Conservation (phyloP, 53 echinoderm and acorn worm genomes). For the Temnopleurus reevesii region DNA sequence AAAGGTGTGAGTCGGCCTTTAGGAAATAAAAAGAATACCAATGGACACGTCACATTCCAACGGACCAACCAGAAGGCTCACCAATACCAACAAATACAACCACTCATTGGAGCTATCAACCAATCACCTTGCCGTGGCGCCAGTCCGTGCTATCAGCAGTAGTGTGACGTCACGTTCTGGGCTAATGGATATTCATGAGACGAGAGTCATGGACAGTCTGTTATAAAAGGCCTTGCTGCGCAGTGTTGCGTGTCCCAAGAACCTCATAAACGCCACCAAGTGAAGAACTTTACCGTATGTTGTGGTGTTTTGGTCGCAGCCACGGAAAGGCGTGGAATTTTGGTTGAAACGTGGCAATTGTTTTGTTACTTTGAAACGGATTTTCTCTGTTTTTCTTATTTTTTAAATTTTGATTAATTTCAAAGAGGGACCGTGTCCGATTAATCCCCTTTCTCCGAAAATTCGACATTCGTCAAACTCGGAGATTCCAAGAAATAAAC, state of each 20-base stretch:
- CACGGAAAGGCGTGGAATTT: neutral
- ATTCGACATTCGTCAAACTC: neutral
- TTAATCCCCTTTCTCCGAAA: neutral
- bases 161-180: constrained; percentile 39
- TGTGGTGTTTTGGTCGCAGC: neutral
- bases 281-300: constrained; percentile 23
- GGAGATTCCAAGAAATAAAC: neutral
- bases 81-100: neutral
- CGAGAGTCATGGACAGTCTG: neutral
- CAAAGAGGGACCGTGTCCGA: neutral
- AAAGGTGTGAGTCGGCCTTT: too few relatives aligned
- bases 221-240: constrained; percentile 10
- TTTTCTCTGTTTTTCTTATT: neutral
- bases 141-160: constrained; percentile 1
- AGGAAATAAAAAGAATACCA: neutral
- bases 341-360: neutral
- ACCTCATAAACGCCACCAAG: neutral
- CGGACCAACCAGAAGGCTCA: neutral
- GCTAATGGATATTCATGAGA: neutral
- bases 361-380: neutral
- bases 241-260: constrained; percentile 40
- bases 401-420: neutral
- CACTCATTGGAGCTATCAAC: constrained; percentile 12
- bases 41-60: neutral
- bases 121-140: constrained; percentile 29